These are phyloP conservation scores for Spheniscus humboldti DNA, from an alignment of 2,797 vertebrate genomes.

Conservation along the genomic window DNA sequence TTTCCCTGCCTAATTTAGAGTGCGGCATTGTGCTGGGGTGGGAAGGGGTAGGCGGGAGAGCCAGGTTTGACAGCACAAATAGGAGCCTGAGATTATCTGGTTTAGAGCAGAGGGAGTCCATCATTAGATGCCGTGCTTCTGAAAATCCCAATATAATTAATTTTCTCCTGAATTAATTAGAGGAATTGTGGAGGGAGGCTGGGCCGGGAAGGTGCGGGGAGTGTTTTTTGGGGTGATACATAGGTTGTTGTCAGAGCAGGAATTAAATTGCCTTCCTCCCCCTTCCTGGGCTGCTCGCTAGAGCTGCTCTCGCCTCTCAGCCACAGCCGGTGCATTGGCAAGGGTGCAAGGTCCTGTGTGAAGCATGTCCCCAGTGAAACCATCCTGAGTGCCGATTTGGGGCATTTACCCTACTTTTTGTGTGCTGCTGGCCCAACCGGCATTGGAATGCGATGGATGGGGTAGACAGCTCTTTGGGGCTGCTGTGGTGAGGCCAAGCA, in stretches of 20 bases:
- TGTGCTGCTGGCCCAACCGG: accelerated
- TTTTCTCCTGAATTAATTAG: conserved; percentile 86
- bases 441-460: accelerated
- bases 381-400: accelerated
- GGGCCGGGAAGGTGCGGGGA: neutral
- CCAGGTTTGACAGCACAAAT: conserved; percentile 19
- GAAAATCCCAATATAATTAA: conserved; percentile 78
- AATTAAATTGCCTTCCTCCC: neutral
- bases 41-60: conserved; percentile 2
- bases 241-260: neutral
- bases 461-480: accelerated
- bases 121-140: conserved; percentile 68
- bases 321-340: neutral
- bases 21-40: conserved; percentile 61
- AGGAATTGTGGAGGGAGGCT: conserved; percentile 48
- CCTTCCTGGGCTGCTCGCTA: neutral
- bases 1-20: conserved; percentile 68
- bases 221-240: conserved; percentile 17
- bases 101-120: conserved; percentile 4
- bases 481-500: neutral
- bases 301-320: neutral
- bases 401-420: neutral
- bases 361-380: neutral
- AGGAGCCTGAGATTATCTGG: conserved; percentile 33
- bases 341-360: neutral